phyloP scores from a whole-genome alignment of 2,888 invertebrate genomes.

The Phortica okadai region DNA sequence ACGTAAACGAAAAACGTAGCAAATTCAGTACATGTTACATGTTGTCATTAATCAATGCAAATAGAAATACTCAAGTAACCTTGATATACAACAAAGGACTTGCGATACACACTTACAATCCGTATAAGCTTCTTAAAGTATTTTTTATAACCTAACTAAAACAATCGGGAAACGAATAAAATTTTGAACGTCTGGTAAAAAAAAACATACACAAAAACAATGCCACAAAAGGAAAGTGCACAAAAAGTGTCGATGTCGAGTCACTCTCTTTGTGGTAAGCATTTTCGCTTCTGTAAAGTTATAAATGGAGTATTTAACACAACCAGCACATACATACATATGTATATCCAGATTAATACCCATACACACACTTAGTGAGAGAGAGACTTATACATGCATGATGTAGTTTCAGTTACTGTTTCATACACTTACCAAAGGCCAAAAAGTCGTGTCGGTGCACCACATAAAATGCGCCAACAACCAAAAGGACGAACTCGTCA shows the following conservation, averaged over 20 bases:
- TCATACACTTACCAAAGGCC: slow-evolving; percentile 45
- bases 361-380: background rate
- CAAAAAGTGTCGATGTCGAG: background rate
- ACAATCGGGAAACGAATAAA: background rate
- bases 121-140: slow-evolving; percentile 11
- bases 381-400: slow-evolving; percentile 33
- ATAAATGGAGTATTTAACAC: slow-evolving; percentile 14
- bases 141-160: slow-evolving; percentile 1
- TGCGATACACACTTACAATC: background rate
- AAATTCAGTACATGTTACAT: too few species aligned
- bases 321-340: background rate
- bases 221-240: background rate
- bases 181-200: slow-evolving; percentile 14
- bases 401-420: slow-evolving; percentile 26
- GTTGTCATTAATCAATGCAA: too few species aligned
- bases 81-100: background rate
- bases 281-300: slow-evolving; percentile 32
- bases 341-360: background rate
- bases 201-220: background rate
- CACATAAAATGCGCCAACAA: slow-evolving; percentile 6
- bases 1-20: background rate
- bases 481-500: background rate
- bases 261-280: slow-evolving; percentile 18
- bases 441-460: slow-evolving; percentile 48
- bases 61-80: background rate